phyloP scores from a whole-genome alignment of 2,797 vertebrate genomes.

The Molossus alvarezi region DNA sequence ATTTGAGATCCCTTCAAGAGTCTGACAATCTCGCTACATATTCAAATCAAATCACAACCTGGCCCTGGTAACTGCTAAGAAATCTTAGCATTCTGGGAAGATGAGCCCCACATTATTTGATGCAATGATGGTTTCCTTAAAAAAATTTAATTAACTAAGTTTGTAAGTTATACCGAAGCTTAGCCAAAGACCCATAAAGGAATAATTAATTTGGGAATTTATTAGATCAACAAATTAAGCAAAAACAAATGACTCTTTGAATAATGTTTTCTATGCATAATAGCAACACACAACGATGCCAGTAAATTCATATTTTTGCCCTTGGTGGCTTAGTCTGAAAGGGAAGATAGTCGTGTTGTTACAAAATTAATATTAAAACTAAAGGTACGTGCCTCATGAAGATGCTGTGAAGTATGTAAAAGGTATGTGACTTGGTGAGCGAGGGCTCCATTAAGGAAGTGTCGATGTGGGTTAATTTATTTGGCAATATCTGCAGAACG shows the following conservation, averaged over 20 bases:
- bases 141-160: slow-evolving; percentile 56
- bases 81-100: not conserved
- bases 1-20: not conserved
- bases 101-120: not conserved
- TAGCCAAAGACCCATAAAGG: slow-evolving; percentile 51
- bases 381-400: too few relatives aligned
- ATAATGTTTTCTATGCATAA: slow-evolving; percentile 15
- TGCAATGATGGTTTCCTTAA: slow-evolving; percentile 59
- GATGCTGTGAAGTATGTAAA: not conserved
- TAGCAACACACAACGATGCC: not conserved
- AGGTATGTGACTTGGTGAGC: not conserved
- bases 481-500: too few relatives aligned
- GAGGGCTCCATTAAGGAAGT: not conserved
- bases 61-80: not conserved
- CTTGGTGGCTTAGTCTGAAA: not conserved
- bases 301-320: not conserved
- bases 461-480: not conserved
- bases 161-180: slow-evolving; percentile 48
- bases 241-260: slow-evolving; percentile 37
- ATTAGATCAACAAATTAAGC: slow-evolving; percentile 46
- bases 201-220: slow-evolving; percentile 49
- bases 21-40: not conserved
- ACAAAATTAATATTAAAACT: slow-evolving; percentile 46
- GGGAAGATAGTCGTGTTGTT: not conserved
- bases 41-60: not conserved